phyloP scores from a whole-genome alignment of 2,888 invertebrate genomes.

The Tetragnatha montana region DNA sequence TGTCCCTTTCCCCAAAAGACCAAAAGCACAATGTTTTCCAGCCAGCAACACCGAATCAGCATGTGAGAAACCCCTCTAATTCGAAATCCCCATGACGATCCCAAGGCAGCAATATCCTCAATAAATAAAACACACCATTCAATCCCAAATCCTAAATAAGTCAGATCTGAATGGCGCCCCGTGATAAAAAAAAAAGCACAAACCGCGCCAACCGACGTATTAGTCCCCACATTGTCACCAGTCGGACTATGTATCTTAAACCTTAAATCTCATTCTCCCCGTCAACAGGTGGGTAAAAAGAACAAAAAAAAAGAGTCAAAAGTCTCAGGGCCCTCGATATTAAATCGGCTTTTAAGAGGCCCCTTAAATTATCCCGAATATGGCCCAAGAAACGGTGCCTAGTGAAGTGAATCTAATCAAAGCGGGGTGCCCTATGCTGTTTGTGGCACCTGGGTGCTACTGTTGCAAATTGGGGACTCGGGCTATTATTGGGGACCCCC shows the following conservation, averaged over 20 bases:
- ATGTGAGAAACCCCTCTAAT: too few species aligned
- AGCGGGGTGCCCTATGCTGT: constrained; percentile 42
- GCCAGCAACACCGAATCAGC: too few species aligned
- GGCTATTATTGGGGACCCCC: constrained; percentile 60
- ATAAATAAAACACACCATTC: too few species aligned
- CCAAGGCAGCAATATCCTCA: too few species aligned
- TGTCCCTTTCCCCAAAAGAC: too few species aligned
- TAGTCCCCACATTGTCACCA: not conserved
- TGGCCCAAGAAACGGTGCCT: constrained; percentile 38
- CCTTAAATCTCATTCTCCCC: not conserved
- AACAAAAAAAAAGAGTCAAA: not conserved
- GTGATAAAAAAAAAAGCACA: too few species aligned
- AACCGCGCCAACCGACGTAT: not conserved
- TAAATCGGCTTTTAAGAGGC: constrained; percentile 49
- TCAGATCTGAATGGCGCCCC: too few species aligned
- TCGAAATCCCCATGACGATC: too few species aligned
- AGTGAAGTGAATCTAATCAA: constrained; percentile 67
- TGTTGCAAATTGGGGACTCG: constrained; percentile 66
- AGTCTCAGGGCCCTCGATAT: not conserved
- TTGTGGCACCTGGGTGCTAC: constrained; percentile 63
- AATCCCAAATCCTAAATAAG: too few species aligned
- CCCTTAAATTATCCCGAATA: constrained; percentile 65
- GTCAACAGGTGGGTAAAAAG: not conserved
- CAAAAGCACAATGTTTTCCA: too few species aligned
- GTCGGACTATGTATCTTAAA: not conserved